Evolutionary conservation across 2,113 vertebrate species (phyloP).

Genomic region (Aythya baeri): DNA sequence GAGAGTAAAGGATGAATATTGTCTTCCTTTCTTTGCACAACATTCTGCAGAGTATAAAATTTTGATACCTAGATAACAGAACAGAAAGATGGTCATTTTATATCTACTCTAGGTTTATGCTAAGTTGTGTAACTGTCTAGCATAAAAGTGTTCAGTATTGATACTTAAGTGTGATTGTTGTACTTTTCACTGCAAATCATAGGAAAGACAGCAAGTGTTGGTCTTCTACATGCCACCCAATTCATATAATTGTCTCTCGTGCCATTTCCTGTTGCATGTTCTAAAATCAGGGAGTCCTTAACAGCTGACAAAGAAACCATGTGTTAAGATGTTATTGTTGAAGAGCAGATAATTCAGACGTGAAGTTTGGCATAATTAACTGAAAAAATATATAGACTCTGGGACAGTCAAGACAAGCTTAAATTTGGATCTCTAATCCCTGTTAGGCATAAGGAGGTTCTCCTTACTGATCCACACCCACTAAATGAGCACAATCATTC

Average conservation of each 20-base stretch:
- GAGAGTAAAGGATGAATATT: neutral
- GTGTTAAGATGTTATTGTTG: slow-evolving; percentile 61
- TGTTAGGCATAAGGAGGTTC: slow-evolving; percentile 45
- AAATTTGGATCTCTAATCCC: slow-evolving; percentile 56
- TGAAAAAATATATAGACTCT: slow-evolving; percentile 49
- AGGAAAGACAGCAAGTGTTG: neutral
- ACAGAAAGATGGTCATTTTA: neutral
- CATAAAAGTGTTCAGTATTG: neutral
- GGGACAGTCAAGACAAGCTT: slow-evolving; percentile 51
- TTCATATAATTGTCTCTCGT: slow-evolving; percentile 34
- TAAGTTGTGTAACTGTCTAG: neutral
- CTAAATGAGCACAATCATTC: slow-evolving; percentile 59
- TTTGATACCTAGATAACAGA: neutral
- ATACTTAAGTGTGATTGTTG: neutral
- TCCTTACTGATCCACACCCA: slow-evolving; percentile 51
- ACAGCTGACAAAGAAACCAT: slow-evolving; percentile 27
- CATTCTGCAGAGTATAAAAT: neutral
- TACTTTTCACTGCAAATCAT: neutral
- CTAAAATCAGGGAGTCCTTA: slow-evolving; percentile 45
- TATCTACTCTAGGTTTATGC: neutral
- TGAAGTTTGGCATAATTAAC: slow-evolving; percentile 36
- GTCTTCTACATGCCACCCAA: slow-evolving; percentile 6
- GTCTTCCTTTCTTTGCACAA: neutral
- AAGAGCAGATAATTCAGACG: slow-evolving; percentile 29
- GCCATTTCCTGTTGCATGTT: slow-evolving; percentile 45